Evolutionary conservation across 1,140 invertebrate genomes (phyloP).

Genomic region (Acromyrmex charruanus): DNA sequence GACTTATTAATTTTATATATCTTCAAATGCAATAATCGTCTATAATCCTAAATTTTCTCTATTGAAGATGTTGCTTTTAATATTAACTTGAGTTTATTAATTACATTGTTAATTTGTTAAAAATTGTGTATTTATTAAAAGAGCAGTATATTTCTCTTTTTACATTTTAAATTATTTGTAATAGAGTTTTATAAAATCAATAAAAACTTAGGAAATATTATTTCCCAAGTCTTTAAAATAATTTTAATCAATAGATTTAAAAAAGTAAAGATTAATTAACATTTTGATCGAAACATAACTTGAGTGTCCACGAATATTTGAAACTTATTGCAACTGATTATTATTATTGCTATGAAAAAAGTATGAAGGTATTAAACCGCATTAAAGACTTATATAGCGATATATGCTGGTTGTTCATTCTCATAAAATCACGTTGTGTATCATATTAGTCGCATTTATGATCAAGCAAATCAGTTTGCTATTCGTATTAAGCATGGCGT

Average conservation of each 20-base stretch:
- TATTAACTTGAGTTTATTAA: no score
- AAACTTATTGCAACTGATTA: background rate
- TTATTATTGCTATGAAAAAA: background rate
- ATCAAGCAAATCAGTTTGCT: conserved; percentile 19
- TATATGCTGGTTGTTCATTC: background rate
- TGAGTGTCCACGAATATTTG: background rate
- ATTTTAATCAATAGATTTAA: background rate
- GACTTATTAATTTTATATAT: no score
- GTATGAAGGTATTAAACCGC: background rate
- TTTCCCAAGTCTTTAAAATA: background rate
- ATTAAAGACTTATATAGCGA: background rate
- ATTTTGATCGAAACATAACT: background rate
- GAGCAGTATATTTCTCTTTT: no score
- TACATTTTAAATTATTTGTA: no score
- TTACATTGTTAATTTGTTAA: no score
- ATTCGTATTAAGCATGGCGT: background rate
- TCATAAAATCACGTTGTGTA: background rate
- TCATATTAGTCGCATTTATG: background rate
- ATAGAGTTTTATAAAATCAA: no score
- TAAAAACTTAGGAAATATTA: no score
- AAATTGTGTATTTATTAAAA: no score
- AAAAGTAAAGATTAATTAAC: background rate
- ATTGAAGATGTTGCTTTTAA: no score
- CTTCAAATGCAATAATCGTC: no score
- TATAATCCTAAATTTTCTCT: no score